Evolutionary conservation across 2,888 invertebrate genomes (phyloP).

Genomic region (Brachynemurus nebulosus): DNA sequence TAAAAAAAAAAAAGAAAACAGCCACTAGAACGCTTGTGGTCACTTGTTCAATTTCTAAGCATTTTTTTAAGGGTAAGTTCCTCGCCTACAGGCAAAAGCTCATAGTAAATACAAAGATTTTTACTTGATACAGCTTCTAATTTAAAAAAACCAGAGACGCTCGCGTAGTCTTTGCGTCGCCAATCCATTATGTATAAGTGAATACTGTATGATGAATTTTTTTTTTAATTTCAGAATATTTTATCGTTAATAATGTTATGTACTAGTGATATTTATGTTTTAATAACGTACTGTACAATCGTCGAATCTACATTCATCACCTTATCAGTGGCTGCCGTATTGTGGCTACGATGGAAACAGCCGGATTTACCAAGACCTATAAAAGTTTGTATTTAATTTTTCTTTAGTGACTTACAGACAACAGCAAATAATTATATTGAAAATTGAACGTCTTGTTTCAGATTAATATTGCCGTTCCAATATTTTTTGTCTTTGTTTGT

Average conservation of each 20-base stretch:
- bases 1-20: too few species aligned
- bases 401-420: neutral
- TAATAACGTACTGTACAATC: conserved; percentile 85
- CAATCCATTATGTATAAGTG: too few species aligned
- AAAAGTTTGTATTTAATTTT: conserved; percentile 40
- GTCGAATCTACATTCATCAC: conserved; percentile 89
- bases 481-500: conserved; percentile 61
- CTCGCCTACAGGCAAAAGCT: too few species aligned
- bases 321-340: conserved; percentile 68
- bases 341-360: conserved; percentile 67
- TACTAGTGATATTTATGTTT: conserved; percentile 67
- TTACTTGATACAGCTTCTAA: too few species aligned
- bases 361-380: conserved; percentile 75
- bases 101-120: too few species aligned
- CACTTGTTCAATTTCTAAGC: too few species aligned
- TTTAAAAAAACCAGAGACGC: too few species aligned
- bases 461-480: conserved; percentile 40
- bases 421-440: neutral
- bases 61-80: too few species aligned
- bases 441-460: conserved; percentile 8
- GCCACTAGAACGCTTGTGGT: too few species aligned
- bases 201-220: neutral
- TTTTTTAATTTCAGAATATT: conserved; percentile 47
- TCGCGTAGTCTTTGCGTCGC: too few species aligned
- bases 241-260: conserved; percentile 75